Evolutionary conservation across 2,797 vertebrate genomes (phyloP), one percentile per base, ranked within the genome.

Genomic region (Coregonus ussuriensis): DNA sequence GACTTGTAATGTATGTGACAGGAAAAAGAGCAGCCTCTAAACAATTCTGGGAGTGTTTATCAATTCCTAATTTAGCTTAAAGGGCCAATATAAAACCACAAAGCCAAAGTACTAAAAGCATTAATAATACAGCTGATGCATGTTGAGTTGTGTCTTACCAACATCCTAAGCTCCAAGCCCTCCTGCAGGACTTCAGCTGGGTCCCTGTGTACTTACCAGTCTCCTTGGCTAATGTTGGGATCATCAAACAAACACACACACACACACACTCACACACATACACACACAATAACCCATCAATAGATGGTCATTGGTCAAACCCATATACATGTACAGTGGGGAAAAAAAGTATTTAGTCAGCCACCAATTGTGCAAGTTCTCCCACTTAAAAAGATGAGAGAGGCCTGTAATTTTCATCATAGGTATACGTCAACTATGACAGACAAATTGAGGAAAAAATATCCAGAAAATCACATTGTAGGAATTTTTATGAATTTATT

Each of bases 31-130:
- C 82, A 82, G 79, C 75, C 79, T 82, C 80, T n/a, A 87, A 77
- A 79, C 68, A 78, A 80, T 78, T 85, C 79, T 81, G 70, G 71
- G 54, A 59, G 72, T 86, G 88, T 91, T 90, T 74, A 91, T 92
- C 86, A 88, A 79, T 87, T 84, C 75, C 84, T 89, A 91, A 92
- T 93, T 47, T 92, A 90, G 76, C 84, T 89, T 91, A 89, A 91
- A 91, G 89, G 88, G 82, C 76, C 81, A 87, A 83, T 18, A 80
- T 87, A 81, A 87, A 91, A 91, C 88, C 87, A 85, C 88, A 88
- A 77, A 87, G 18, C 77, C 82, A 79, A 80, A 80, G 77, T 80
- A 78, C 78, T 85, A 83, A 89, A 87, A 86, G 77, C 87, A 70
- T 47, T 84, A 59, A 81, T 80, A 74, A 81, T 81, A 74, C 69